phyloP scores from a whole-genome alignment of 1,140 invertebrate species.

The Platyura marginata region DNA sequence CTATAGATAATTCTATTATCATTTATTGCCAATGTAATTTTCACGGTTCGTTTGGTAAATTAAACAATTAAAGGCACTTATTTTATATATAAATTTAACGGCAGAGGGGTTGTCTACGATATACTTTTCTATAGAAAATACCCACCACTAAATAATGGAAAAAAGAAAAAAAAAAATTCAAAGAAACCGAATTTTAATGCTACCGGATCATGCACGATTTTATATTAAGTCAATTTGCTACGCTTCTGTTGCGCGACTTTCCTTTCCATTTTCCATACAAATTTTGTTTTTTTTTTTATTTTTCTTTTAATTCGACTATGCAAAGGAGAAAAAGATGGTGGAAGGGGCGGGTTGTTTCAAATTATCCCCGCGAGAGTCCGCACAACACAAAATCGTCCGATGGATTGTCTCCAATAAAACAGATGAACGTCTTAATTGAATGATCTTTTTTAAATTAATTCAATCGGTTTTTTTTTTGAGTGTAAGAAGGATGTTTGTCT shows the following conservation, averaged over 20 bases:
- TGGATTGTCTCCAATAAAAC: constrained; percentile 1
- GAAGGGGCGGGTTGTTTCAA: too few species aligned
- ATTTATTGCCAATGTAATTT: constrained; percentile 3
- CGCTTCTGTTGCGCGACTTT: neutral
- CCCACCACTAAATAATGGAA: too few species aligned
- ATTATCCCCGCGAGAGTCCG: too few species aligned
- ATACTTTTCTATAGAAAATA: too few species aligned
- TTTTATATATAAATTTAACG: neutral
- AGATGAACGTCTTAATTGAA: constrained; percentile 2
- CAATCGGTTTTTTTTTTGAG: neutral
- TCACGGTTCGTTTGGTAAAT: constrained; percentile 2
- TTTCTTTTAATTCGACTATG: too few species aligned
- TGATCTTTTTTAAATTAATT: constrained; percentile 3
- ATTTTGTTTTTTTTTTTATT: neutral
- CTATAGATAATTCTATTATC: constrained; percentile 1
- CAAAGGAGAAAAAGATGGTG: too few species aligned
- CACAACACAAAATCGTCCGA: neutral
- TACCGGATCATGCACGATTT: neutral
- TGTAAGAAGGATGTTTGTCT: too few species aligned
- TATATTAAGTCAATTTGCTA: neutral
- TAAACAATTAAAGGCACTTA: constrained; percentile 2
- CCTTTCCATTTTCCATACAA: neutral
- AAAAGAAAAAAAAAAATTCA: neutral
- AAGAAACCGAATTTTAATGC: neutral
- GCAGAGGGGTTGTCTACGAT: neutral